Evolutionary conservation across 1,140 invertebrate genomes (phyloP).

Genomic region (Polypedilum vanderplanki): DNA sequence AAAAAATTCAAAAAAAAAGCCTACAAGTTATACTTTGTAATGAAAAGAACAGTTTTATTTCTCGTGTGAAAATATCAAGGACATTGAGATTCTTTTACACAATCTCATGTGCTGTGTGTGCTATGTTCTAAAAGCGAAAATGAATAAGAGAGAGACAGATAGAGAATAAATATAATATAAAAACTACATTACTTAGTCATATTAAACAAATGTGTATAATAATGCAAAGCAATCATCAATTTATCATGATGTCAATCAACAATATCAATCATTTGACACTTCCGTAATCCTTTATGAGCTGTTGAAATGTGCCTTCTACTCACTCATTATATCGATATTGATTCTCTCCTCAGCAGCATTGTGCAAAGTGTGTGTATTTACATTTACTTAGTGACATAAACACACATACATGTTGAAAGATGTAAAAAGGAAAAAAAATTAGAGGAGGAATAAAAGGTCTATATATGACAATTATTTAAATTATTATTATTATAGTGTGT

Average conservation of each 20-base stretch:
- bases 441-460: no score
- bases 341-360: neutral
- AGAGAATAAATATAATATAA: neutral
- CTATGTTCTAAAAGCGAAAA: neutral
- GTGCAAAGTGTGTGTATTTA: neutral
- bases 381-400: neutral
- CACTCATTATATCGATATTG: neutral
- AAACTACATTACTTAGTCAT: neutral
- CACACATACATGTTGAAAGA: neutral
- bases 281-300: constrained; percentile 17
- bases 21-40: no score
- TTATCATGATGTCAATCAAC: constrained; percentile 18
- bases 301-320: neutral
- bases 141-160: neutral
- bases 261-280: constrained; percentile 13
- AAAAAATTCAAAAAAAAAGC: no score
- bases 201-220: neutral
- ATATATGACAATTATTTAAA: neutral
- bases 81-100: constrained; percentile 13
- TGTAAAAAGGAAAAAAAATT: neutral
- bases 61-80: neutral
- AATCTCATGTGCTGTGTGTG: neutral
- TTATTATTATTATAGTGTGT: neutral
- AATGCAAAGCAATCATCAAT: constrained; percentile 4
- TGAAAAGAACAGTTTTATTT: no score